Conservation (phyloP, 2,113 vertebrate genomes). For the Laticauda laticaudata region DNA sequence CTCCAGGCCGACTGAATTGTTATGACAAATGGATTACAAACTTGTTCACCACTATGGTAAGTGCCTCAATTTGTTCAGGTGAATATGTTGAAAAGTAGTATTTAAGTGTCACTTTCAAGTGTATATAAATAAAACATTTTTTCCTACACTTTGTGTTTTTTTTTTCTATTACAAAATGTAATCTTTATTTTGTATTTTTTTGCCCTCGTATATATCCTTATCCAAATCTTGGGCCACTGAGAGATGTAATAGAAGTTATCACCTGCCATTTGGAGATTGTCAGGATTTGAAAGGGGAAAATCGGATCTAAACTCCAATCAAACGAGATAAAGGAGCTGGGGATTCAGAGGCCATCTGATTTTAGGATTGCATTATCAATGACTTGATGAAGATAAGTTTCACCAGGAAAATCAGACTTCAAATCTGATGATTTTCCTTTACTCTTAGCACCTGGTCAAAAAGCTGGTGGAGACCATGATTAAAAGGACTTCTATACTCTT, state of each 20-base stretch:
- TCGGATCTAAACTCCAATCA: neutral
- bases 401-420: neutral
- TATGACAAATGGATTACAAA: no score
- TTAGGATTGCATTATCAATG: neutral
- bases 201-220: neutral
- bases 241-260: neutral
- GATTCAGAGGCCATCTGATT: neutral
- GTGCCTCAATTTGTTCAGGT: no score
- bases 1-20: no score
- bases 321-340: neutral
- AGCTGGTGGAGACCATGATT: neutral
- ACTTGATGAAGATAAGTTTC: neutral
- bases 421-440: neutral
- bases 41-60: no score
- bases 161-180: no score
- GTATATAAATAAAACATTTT: no score
- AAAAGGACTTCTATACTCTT: neutral
- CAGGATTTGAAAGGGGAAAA: neutral
- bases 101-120: no score
- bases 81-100: no score
- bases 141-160: no score
- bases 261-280: neutral
- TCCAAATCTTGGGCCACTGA: neutral
- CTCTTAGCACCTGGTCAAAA: neutral
- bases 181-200: no score